phyloP scores from a whole-genome alignment of 37 sponge, comb jelly and placozoan genomes.

The Petrosia ficiformis region DNA sequence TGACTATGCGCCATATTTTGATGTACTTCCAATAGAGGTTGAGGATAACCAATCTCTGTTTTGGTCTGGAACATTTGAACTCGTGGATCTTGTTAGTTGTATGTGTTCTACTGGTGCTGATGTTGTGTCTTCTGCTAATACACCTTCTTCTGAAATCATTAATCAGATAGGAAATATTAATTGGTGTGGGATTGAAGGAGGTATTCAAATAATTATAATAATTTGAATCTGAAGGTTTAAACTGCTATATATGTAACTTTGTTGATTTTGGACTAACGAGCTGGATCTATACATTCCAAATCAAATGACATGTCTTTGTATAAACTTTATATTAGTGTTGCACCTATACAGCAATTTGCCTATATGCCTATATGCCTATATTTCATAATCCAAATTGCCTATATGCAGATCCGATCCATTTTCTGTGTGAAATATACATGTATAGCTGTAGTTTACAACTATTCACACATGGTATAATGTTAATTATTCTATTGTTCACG shows the following conservation, averaged over 20 bases:
- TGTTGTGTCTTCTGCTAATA: conserved; percentile 19
- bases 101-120: not conserved
- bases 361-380: no score
- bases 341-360: no score
- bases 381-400: no score
- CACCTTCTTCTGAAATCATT: conserved; percentile 21
- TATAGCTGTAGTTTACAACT: no score
- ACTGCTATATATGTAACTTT: not conserved
- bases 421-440: no score
- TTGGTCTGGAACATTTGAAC: conserved; percentile 24
- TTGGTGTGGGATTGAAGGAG: conserved; percentile 29
- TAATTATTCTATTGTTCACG: no score
- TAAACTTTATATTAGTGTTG: no score
- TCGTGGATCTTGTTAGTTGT: conserved; percentile 20
- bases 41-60: conserved; percentile 15
- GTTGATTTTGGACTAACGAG: no score
- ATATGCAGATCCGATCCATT: no score
- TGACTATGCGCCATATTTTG: conserved; percentile 18
- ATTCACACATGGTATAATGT: no score
- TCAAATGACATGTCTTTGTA: no score
- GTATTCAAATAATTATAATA: not conserved
- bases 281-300: no score
- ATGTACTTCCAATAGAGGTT: conserved; percentile 3
- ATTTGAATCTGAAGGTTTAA: not conserved
- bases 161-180: conserved; percentile 1